A percentile compares a stretch with the other conserved stretches of the same genome.
These are phyloP conservation scores for Malurus splendens DNA, from an alignment of 2,797 vertebrate genomes.

Conservation along the genomic window DNA sequence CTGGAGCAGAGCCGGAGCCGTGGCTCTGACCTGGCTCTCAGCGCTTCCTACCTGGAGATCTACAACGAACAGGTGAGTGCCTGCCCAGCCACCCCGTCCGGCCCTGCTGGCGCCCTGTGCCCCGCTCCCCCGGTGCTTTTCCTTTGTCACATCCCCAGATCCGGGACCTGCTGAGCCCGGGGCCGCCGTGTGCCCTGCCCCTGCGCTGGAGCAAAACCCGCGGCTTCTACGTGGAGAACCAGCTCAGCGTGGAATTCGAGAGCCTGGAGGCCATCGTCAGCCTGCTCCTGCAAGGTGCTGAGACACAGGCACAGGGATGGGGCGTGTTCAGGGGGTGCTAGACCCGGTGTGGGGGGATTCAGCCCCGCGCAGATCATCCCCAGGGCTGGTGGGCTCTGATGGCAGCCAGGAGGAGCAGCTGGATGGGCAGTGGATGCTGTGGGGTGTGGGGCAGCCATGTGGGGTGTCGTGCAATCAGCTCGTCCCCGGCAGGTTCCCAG, in stretches of 20 bases:
- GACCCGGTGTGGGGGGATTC: accelerated
- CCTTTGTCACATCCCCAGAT: conserved; percentile 22
- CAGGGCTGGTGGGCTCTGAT: accelerated
- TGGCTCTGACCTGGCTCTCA: conserved; percentile 50
- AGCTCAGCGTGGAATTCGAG: conserved; percentile 59
- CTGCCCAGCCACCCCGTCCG: accelerated
- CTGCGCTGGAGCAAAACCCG: conserved; percentile 69
- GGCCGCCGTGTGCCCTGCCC: conserved; percentile 30
- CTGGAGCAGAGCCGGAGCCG: conserved; percentile 58
- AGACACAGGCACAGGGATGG: accelerated
- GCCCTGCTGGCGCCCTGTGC: accelerated
- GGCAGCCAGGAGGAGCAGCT: neutral
- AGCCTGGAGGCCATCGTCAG: conserved; percentile 59
- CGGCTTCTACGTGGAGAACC: conserved; percentile 73
- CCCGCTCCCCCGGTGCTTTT: accelerated
- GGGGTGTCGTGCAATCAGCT: accelerated
- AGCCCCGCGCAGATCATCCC: accelerated
- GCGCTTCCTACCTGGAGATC: conserved; percentile 74
- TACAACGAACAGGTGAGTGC: conserved; percentile 72
- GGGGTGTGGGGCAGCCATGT: accelerated
- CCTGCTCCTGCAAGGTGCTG: conserved; percentile 69
- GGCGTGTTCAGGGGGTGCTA: accelerated
- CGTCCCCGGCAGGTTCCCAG: conserved; percentile 53
- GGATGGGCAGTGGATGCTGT: neutral
- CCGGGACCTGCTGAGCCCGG: conserved; percentile 65